A percentile compares a stretch with the other conserved stretches of the same genome.
phyloP scores from a whole-genome alignment of 2,113 vertebrate genomes.

The Trichechus manatus region DNA sequence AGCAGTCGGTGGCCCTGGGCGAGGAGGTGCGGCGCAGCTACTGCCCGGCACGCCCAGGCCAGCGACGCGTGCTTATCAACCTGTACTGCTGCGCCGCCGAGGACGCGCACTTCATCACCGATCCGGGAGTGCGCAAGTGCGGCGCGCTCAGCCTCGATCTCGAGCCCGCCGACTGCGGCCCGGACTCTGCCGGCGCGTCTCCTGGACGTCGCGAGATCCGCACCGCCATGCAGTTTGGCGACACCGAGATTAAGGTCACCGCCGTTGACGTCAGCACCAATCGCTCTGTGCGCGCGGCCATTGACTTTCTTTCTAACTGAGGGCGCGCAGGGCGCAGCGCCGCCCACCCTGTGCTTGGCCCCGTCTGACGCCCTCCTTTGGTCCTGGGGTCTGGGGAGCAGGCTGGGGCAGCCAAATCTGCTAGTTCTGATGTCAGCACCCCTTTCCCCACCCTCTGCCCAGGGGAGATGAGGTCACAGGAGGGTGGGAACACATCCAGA shows the following conservation, averaged over 20 bases:
- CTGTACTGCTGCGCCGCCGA: constrained; percentile 94
- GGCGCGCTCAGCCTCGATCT: constrained; percentile 95
- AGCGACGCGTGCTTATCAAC: constrained; percentile 97
- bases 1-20: constrained; percentile 96
- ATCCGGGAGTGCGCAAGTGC: constrained; percentile 95
- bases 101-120: constrained; percentile 95
- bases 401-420: not conserved
- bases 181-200: not conserved
- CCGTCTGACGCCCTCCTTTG: not conserved
- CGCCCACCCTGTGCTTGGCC: not conserved
- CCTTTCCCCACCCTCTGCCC: not conserved
- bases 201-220: constrained; percentile 93
- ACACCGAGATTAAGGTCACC: constrained; percentile 97
- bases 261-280: constrained; percentile 93
- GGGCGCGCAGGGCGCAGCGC: not conserved
- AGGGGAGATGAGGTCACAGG: not conserved
- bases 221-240: constrained; percentile 97
- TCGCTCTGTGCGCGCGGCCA: constrained; percentile 91
- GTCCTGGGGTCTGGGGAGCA: no score
- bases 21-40: constrained; percentile 96
- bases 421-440: not conserved
- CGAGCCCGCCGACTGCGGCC: constrained; percentile 70
- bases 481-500: constrained; percentile 25
- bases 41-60: constrained; percentile 93
- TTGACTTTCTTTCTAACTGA: constrained; percentile 98